These are phyloP conservation scores for Channa maculata DNA, from an alignment of 2,113 vertebrate genomes.

Conservation along the genomic window DNA sequence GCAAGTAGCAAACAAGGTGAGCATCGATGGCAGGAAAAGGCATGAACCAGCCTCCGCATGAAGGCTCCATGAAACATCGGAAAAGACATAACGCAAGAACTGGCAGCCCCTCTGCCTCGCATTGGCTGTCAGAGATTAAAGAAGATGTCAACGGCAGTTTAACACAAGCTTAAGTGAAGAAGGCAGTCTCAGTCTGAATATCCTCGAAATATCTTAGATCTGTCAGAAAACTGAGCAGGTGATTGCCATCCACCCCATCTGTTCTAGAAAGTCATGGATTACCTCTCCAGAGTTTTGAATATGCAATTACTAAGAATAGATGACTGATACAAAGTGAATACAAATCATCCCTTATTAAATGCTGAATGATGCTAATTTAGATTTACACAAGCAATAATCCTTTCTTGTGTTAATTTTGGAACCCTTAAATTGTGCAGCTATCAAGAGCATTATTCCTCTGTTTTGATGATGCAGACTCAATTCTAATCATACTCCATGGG, in stretches of 20 bases:
- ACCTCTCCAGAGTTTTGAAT: slow-evolving; percentile 29
- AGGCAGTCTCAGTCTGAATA: slow-evolving; percentile 69
- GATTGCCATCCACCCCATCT: slow-evolving; percentile 65
- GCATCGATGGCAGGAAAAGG: slow-evolving; percentile 43
- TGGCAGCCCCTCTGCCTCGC: slow-evolving; percentile 59
- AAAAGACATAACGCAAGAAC: slow-evolving; percentile 65
- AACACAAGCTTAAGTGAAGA: slow-evolving; percentile 76
- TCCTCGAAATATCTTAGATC: slow-evolving; percentile 75
- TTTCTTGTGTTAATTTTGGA: slow-evolving; percentile 57
- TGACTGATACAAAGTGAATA: slow-evolving; percentile 40
- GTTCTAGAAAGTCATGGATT: slow-evolving; percentile 45
- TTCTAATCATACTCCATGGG: slow-evolving; percentile 71
- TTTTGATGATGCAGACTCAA: slow-evolving; percentile 75
- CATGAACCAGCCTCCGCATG: slow-evolving; percentile 37
- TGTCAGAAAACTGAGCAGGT: slow-evolving; percentile 80
- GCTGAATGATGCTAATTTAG: slow-evolving; percentile 61
- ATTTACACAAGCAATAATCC: slow-evolving; percentile 67
- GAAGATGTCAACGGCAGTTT: slow-evolving; percentile 85
- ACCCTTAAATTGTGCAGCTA: slow-evolving; percentile 56
- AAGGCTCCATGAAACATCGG: slow-evolving; percentile 70
- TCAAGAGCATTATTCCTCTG: slow-evolving; percentile 61
- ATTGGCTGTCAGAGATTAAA: slow-evolving; percentile 82
- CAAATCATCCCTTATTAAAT: slow-evolving; percentile 59
- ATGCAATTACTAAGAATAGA: slow-evolving; percentile 32
- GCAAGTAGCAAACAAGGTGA: slow-evolving; percentile 62